Conservation (phyloP, 2,888 invertebrate genomes). For the Pyrrhosoma nymphula region DNA sequence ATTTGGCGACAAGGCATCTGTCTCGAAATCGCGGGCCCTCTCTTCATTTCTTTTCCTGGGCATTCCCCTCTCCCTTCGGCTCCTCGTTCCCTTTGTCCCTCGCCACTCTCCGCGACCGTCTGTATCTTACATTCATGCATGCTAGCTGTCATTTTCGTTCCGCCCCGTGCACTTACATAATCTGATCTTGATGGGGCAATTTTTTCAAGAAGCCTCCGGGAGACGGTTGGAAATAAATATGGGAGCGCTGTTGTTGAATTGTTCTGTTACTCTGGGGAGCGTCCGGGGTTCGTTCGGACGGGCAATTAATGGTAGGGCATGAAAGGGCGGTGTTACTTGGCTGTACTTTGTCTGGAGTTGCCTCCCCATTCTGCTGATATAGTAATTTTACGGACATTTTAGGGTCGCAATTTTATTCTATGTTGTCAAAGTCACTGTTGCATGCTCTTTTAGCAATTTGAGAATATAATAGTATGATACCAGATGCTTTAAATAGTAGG, state of each 20-base stretch:
- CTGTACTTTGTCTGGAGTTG: neutral
- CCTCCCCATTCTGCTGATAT: too few species aligned
- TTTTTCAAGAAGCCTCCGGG: neutral
- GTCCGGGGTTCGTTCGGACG: neutral
- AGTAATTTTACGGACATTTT: too few species aligned
- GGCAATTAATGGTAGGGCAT: neutral
- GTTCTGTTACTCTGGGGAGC: neutral
- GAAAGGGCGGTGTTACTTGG: neutral
- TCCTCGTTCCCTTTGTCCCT: neutral
- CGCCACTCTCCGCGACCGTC: neutral
- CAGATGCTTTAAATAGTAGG: too few species aligned
- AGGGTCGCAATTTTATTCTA: too few species aligned
- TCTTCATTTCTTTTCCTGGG: neutral
- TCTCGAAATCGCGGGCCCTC: neutral
- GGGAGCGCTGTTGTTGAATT: neutral
- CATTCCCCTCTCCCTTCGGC: neutral
- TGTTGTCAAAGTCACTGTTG: too few species aligned
- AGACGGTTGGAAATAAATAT: neutral
- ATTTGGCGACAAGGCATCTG: too few species aligned
- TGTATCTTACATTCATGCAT: neutral
- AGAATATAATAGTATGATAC: too few species aligned
- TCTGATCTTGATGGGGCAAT: slow-evolving; percentile 11
- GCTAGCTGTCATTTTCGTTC: neutral
- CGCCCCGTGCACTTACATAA: neutral
- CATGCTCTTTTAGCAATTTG: too few species aligned